Evolutionary conservation across 92 coral and sea anemone genomes (phyloP).

Genomic region (Bergia sp.): DNA sequence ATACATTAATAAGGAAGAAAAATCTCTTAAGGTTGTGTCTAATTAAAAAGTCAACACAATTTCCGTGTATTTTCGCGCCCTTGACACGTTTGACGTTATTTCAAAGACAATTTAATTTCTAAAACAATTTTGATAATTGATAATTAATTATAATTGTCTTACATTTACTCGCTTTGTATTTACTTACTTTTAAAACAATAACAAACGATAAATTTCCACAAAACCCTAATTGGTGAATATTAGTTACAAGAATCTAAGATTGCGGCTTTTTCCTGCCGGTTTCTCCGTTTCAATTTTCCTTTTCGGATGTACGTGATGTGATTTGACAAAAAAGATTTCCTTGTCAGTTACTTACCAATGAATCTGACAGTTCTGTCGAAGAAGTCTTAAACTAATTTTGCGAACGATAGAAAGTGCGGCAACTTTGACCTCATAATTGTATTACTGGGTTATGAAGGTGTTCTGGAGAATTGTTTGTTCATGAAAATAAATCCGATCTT

Average conservation of each 20-base stretch:
- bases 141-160: not conserved
- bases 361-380: not conserved
- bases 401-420: not conserved
- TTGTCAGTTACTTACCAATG: not conserved
- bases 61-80: not conserved
- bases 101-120: not conserved
- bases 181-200: not conserved
- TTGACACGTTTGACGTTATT: not conserved
- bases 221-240: not conserved
- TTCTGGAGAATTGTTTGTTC: not conserved
- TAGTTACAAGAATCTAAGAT: not conserved
- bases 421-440: slow-evolving; percentile 6
- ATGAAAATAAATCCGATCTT: not conserved
- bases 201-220: not conserved
- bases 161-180: not conserved
- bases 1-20: too few relatives aligned
- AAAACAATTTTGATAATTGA: not conserved
- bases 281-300: not conserved
- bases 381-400: not conserved
- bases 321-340: not conserved
- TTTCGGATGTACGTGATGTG: not conserved
- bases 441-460: not conserved
- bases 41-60: not conserved
- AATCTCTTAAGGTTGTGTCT: not conserved
- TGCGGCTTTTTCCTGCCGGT: not conserved